Evolutionary conservation across 2,797 vertebrate species (phyloP).

Genomic region (Muscicapa comitata): DNA sequence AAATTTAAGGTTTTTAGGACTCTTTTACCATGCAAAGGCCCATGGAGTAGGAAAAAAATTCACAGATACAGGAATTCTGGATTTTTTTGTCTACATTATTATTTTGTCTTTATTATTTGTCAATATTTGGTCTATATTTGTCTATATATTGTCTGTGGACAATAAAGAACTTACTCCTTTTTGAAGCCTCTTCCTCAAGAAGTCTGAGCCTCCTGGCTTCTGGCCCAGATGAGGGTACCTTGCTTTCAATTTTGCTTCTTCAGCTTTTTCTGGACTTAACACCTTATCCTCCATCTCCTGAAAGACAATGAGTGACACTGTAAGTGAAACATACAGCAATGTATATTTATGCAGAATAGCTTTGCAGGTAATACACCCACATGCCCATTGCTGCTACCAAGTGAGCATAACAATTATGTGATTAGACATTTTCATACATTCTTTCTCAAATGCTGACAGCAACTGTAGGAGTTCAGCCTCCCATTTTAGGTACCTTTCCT

Average conservation of each 20-base stretch:
- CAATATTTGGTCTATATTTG: background rate
- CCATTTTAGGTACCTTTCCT: background rate
- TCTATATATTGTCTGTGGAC: background rate
- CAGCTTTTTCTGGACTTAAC: slow-evolving; percentile 91
- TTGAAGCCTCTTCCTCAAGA: slow-evolving; percentile 95
- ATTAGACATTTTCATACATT: background rate
- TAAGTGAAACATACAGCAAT: background rate
- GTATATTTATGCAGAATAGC: background rate
- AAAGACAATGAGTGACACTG: slow-evolving; percentile 24
- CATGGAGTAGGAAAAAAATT: accelerated
- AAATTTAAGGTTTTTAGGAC: background rate
- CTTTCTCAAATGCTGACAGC: background rate
- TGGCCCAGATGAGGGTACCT: slow-evolving; percentile 94
- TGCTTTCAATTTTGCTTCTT: slow-evolving; percentile 96
- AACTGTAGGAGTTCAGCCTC: background rate
- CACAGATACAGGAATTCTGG: background rate
- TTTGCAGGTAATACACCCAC: background rate
- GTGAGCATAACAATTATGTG: background rate
- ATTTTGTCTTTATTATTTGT: background rate
- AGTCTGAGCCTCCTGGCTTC: slow-evolving; percentile 95
- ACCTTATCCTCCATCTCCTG: slow-evolving; percentile 93
- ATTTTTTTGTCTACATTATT: background rate
- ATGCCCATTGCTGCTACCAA: background rate
- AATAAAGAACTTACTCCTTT: slow-evolving; percentile 89
- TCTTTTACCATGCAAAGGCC: background rate